Conservation (phyloP, 2,797 vertebrate genomes). For the Gallirallus australis region DNA sequence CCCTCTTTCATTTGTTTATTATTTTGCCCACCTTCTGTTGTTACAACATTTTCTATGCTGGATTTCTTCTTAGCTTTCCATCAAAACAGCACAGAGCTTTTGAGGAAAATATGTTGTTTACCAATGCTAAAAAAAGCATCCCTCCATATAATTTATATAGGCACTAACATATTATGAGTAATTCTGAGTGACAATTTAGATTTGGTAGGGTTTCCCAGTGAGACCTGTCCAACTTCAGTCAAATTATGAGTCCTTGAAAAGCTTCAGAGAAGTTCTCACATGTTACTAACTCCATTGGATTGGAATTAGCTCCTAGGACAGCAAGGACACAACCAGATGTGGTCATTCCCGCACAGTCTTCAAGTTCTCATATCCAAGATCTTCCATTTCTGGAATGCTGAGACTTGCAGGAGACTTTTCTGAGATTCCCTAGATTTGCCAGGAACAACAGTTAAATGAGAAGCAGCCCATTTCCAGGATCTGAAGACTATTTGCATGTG, state of each 20-base stretch:
- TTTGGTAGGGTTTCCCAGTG: neutral
- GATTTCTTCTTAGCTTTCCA: neutral
- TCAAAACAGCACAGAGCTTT: fast-evolving
- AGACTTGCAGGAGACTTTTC: neutral
- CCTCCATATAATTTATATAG: neutral
- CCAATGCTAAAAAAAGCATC: neutral
- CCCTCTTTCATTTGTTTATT: fast-evolving
- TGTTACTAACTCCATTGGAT: neutral
- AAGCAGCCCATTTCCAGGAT: neutral
- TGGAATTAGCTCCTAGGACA: neutral
- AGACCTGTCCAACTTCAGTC: neutral
- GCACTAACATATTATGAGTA: neutral
- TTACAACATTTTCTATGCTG: neutral
- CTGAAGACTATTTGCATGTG: neutral
- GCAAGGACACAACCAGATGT: neutral
- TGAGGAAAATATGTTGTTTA: fast-evolving
- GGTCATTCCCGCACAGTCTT: neutral
- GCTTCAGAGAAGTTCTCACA: neutral
- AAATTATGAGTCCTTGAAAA: neutral
- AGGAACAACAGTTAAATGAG: neutral
- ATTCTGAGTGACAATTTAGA: neutral
- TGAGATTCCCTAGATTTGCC: neutral
- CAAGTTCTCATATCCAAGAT: neutral
- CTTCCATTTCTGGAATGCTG: neutral
- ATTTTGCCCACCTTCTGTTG: neutral